Conservation (phyloP, 2,113 vertebrate genomes). For the Glaucomys volans region DNA sequence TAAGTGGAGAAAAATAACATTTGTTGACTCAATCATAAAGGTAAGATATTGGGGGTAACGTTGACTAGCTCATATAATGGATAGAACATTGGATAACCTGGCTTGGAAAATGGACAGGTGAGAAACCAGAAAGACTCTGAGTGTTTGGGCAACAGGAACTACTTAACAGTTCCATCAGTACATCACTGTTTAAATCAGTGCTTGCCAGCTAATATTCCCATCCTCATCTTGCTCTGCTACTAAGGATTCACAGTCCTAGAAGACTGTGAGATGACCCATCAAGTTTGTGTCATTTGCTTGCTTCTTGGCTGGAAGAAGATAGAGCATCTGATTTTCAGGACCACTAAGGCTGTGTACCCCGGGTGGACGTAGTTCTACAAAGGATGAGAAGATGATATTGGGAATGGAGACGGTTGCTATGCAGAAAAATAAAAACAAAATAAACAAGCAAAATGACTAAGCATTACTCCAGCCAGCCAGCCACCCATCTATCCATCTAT, state of each 20-base stretch:
- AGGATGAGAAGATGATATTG: not conserved
- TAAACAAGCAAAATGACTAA: not conserved
- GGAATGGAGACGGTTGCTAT: not conserved
- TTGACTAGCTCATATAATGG: not conserved
- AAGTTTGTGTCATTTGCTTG: not conserved
- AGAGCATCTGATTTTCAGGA: not conserved
- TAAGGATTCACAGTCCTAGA: not conserved
- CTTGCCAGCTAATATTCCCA: not conserved
- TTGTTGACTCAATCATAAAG: not conserved
- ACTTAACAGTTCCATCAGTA: not conserved
- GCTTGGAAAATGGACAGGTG: not conserved
- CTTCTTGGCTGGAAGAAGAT: not conserved
- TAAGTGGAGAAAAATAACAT: not conserved
- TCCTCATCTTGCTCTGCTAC: not conserved
- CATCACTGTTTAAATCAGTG: not conserved
- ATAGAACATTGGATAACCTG: not conserved
- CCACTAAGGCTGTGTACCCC: not conserved
- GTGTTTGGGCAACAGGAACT: not conserved
- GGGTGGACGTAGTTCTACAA: not conserved
- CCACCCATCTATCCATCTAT: not conserved
- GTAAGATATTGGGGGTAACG: not conserved
- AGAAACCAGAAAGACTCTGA: not conserved
- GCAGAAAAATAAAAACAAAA: conserved; percentile 3
- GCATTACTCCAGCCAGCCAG: not conserved
- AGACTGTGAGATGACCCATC: not conserved